A percentile compares a stretch with the other conserved stretches of the same genome.
Evolutionary conservation across 1,140 invertebrate genomes (phyloP).

Genomic region (Matsumurasca onukii): DNA sequence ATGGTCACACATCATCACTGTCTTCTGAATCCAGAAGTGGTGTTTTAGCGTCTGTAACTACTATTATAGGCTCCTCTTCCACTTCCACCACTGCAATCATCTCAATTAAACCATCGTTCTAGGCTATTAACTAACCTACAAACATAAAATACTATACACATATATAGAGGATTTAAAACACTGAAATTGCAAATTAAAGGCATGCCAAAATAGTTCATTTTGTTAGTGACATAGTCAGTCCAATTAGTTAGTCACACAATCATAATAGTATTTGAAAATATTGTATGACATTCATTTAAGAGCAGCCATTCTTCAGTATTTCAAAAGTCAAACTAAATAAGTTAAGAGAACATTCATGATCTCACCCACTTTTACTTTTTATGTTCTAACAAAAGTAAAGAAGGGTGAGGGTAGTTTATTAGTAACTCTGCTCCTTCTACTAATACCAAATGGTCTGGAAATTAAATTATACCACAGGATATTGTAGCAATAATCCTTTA

Average conservation of each 20-base stretch:
- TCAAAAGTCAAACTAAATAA: too few relatives aligned
- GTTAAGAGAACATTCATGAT: too few relatives aligned
- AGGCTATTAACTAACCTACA: background rate
- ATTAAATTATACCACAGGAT: too few relatives aligned
- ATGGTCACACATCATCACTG: conserved; percentile 12
- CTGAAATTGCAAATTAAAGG: background rate
- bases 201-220: background rate
- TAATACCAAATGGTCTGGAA: too few relatives aligned
- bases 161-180: background rate
- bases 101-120: conserved; percentile 29
- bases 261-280: too few relatives aligned
- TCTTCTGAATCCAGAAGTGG: conserved; percentile 34
- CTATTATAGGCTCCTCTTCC: conserved; percentile 11
- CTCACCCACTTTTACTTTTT: too few relatives aligned
- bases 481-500: too few relatives aligned
- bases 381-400: too few relatives aligned
- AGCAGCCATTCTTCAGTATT: too few relatives aligned
- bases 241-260: background rate
- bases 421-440: too few relatives aligned
- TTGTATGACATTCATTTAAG: too few relatives aligned
- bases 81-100: conserved; percentile 30
- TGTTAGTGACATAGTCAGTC: background rate
- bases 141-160: background rate
- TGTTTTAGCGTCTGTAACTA: conserved; percentile 26
- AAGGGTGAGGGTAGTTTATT: too few relatives aligned